Percentiles rank a stretch among this genome's conserved stretches.
These are phyloP conservation scores for Mythimna loreyi DNA, from an alignment of 2,888 invertebrate genomes.

Conservation along the genomic window DNA sequence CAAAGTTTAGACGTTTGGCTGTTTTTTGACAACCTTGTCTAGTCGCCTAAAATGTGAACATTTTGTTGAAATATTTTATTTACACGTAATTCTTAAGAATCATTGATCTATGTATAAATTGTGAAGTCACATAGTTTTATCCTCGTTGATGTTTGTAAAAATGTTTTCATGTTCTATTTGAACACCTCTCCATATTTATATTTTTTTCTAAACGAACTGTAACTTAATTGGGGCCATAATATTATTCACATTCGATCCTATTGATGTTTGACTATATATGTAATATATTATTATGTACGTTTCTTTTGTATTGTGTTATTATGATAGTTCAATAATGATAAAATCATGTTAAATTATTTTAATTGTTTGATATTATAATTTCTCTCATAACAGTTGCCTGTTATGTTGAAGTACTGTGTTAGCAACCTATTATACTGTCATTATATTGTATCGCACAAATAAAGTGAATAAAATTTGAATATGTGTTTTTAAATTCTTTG, in stretches of 20 bases:
- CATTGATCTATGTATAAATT: slow-evolving; percentile 68
- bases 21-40: slow-evolving; percentile 83
- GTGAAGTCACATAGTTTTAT: slow-evolving; percentile 74
- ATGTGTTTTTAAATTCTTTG: neutral
- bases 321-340: slow-evolving; percentile 44
- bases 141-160: slow-evolving; percentile 59
- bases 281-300: slow-evolving; percentile 16
- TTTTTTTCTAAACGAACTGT: slow-evolving; percentile 16
- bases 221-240: slow-evolving; percentile 56
- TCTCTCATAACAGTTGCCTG: slow-evolving; percentile 34
- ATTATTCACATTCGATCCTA: slow-evolving; percentile 29
- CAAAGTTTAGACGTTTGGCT: slow-evolving; percentile 85
- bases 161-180: slow-evolving; percentile 42
- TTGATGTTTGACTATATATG: slow-evolving; percentile 31
- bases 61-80: slow-evolving; percentile 79
- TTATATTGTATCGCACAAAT: slow-evolving; percentile 63
- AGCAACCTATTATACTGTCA: slow-evolving; percentile 53
- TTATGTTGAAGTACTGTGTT: slow-evolving; percentile 53
- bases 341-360: slow-evolving; percentile 60
- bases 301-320: slow-evolving; percentile 50
- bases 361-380: slow-evolving; percentile 54
- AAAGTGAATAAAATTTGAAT: slow-evolving; percentile 37
- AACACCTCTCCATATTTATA: slow-evolving; percentile 39
- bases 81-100: slow-evolving; percentile 68
- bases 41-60: slow-evolving; percentile 82